A percentile compares a stretch with the other conserved stretches of the same genome.
These are phyloP conservation scores for Hyaena hyaena DNA, from an alignment of 2,113 vertebrate species.

Conservation along the genomic window DNA sequence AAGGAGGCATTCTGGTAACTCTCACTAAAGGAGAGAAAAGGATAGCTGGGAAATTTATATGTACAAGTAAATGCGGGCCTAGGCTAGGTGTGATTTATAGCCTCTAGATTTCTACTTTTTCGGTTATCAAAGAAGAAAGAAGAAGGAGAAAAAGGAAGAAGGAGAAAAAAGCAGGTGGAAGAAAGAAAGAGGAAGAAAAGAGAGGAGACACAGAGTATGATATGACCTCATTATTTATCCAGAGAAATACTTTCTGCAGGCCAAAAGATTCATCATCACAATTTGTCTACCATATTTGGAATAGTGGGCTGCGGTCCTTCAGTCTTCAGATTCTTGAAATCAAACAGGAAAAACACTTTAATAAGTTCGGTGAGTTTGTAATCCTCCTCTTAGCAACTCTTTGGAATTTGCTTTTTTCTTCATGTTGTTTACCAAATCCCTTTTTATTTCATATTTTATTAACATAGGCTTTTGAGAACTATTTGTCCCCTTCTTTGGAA, in stretches of 20 bases:
- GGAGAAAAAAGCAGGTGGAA: fast-evolving
- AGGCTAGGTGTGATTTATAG: background rate
- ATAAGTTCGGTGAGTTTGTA: background rate
- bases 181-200: background rate
- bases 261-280: background rate
- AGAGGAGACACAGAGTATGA: background rate
- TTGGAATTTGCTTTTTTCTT: background rate
- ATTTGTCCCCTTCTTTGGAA: background rate
- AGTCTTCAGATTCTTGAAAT: background rate
- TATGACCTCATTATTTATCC: background rate
- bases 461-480: background rate
- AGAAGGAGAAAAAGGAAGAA: background rate
- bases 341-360: background rate
- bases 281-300: background rate
- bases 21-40: background rate
- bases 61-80: background rate
- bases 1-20: background rate
- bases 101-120: background rate
- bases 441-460: background rate
- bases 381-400: background rate
- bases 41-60: background rate
- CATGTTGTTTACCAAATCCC: background rate
- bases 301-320: background rate
- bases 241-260: background rate
- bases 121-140: background rate